Evolutionary conservation across 1,140 invertebrate species (phyloP).

Genomic region (Alviniconcha marisindica): DNA sequence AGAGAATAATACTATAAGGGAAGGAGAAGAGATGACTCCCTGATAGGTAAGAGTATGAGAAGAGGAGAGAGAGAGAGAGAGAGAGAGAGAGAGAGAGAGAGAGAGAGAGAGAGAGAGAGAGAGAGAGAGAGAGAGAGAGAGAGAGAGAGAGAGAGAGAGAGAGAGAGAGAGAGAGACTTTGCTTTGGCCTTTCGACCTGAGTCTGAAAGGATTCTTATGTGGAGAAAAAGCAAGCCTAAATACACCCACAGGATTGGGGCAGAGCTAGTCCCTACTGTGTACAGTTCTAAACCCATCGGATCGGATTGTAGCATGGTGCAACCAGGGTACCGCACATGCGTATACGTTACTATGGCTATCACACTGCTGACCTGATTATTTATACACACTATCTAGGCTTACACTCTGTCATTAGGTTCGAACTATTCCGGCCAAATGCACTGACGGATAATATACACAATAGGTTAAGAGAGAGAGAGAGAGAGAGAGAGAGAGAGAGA

Average conservation of each 20-base stretch:
- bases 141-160: not conserved
- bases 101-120: slow-evolving; percentile 17
- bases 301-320: not conserved
- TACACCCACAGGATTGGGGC: not conserved
- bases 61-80: slow-evolving; percentile 8
- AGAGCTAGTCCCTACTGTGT: not conserved
- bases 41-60: too few species aligned
- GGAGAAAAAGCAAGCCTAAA: not conserved
- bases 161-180: not conserved
- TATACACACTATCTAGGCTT: not conserved
- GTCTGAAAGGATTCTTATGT: not conserved
- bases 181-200: too few species aligned
- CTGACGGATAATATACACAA: too few species aligned
- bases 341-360: not conserved
- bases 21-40: too few species aligned
- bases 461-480: too few species aligned
- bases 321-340: not conserved
- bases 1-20: too few species aligned
- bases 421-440: not conserved
- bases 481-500: too few species aligned
- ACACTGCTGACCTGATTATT: not conserved
- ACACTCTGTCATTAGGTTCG: not conserved
- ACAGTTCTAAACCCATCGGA: not conserved
- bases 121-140: slow-evolving; percentile 16
- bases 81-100: slow-evolving; percentile 17